phyloP scores from a whole-genome alignment of 2,113 vertebrate genomes.

The Epinephelus lanceolatus region DNA sequence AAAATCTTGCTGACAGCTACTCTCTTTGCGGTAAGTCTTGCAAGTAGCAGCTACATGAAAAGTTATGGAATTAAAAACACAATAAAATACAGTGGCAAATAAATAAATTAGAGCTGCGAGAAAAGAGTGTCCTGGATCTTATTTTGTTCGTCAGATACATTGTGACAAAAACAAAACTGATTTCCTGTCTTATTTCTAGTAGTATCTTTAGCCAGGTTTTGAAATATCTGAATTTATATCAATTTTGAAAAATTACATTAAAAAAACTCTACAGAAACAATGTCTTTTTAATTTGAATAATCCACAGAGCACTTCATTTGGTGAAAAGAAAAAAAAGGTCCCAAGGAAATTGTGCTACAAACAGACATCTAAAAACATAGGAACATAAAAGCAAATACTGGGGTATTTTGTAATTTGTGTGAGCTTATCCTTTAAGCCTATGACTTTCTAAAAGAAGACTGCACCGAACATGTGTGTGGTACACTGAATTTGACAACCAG shows the following conservation, averaged over 20 bases:
- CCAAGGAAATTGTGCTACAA: neutral
- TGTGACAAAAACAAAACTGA: no score
- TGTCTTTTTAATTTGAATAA: no score
- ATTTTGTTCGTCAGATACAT: neutral
- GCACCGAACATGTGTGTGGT: neutral
- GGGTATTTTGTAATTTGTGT: neutral
- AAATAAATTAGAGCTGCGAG: neutral
- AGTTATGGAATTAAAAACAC: neutral
- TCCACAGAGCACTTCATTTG: no score
- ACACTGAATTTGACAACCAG: neutral
- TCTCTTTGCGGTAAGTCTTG: neutral
- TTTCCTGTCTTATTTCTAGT: neutral
- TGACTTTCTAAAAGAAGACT: neutral
- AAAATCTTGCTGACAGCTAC: neutral
- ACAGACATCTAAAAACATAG: neutral
- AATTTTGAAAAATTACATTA: neutral
- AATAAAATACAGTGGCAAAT: neutral
- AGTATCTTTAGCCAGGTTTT: neutral
- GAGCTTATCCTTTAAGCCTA: neutral
- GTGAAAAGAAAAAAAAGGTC: neutral
- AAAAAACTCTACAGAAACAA: neutral
- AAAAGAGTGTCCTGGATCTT: neutral
- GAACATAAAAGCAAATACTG: neutral
- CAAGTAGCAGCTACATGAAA: neutral
- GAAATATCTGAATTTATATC: neutral